These are phyloP conservation scores for Calameuta idolon DNA, from an alignment of 2,888 invertebrate genomes.

Conservation along the genomic window DNA sequence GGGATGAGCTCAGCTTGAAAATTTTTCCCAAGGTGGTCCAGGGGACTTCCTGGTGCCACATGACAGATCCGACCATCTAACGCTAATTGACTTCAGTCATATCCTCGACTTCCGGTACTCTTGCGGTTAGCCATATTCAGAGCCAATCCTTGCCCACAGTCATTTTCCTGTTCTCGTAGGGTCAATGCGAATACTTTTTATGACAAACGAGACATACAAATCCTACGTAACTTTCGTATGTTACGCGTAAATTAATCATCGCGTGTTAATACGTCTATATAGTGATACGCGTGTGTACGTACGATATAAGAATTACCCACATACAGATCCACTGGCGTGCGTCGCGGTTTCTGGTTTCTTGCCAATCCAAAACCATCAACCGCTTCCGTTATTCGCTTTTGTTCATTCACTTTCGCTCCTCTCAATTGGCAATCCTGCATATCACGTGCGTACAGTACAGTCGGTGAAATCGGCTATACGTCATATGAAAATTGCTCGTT, in stretches of 20 bases:
- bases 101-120: background rate
- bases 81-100: background rate
- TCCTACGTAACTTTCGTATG: background rate
- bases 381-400: constrained; percentile 18
- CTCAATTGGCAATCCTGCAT: background rate
- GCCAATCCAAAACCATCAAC: background rate
- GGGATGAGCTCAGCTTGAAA: no score
- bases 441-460: background rate
- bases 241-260: no score
- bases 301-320: background rate
- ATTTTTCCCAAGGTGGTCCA: no score
- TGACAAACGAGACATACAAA: background rate
- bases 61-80: background rate
- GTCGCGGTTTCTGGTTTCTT: background rate
- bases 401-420: constrained; percentile 18
- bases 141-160: background rate
- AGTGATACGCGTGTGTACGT: no score
- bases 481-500: background rate
- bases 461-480: background rate
- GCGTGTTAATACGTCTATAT: background rate
- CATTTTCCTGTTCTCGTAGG: background rate
- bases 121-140: background rate
- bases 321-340: background rate
- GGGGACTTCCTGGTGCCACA: no score
- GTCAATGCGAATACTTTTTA: background rate